Evolutionary conservation across 2,888 invertebrate species (phyloP).

Genomic region (Mechanitis mazaeus): DNA sequence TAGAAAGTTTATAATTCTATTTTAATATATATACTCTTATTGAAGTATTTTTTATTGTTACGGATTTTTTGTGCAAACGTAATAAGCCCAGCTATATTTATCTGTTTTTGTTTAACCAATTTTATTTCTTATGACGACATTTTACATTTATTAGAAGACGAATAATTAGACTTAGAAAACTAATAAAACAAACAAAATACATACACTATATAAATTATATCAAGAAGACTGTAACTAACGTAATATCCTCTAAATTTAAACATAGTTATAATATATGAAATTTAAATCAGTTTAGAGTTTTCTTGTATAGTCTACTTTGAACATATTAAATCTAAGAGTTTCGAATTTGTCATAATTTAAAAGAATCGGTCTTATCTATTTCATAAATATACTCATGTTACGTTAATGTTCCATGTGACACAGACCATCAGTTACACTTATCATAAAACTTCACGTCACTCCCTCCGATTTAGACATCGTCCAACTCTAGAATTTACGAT

Average conservation of each 20-base stretch:
- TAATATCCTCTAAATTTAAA: no score
- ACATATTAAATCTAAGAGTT: no score
- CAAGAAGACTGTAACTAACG: no score
- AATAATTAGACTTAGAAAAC: no score
- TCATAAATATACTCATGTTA: neutral
- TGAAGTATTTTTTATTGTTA: slow-evolving; percentile 7
- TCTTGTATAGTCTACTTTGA: no score
- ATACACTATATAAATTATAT: no score
- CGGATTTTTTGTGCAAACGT: neutral
- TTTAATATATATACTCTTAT: neutral
- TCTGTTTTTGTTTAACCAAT: no score
- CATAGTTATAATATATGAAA: no score
- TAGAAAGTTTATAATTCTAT: neutral
- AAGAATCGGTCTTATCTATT: slow-evolving; percentile 1
- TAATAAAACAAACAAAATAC: no score
- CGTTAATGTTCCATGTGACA: neutral
- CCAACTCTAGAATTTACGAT: slow-evolving; percentile 52
- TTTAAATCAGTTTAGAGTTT: no score
- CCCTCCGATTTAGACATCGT: slow-evolving; percentile 36
- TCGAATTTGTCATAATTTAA: neutral
- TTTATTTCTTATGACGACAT: no score
- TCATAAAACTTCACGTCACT: slow-evolving; percentile 31
- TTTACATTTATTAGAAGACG: no score
- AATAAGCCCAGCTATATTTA: neutral
- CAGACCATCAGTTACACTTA: slow-evolving; percentile 4